phyloP scores from a whole-genome alignment of 2,797 vertebrate species.

The Oceanodroma leucorhoa region DNA sequence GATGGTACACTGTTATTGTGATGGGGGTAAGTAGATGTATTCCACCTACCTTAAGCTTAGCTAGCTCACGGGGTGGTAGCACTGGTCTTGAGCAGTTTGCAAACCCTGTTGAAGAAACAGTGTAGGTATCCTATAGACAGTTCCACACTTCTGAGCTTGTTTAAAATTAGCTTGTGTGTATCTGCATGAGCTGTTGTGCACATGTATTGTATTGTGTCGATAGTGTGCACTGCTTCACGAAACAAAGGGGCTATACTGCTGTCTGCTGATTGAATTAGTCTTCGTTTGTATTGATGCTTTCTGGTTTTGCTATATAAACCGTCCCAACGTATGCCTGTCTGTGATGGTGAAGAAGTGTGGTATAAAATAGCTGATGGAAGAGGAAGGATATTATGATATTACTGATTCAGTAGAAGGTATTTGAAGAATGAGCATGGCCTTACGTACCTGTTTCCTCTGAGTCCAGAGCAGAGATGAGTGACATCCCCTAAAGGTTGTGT shows the following conservation, averaged over 20 bases:
- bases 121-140: background rate
- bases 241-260: background rate
- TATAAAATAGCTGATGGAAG: background rate
- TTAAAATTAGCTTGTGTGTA: background rate
- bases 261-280: background rate
- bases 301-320: background rate
- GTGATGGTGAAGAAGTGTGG: background rate
- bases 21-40: background rate
- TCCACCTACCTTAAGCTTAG: background rate
- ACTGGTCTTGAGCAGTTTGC: background rate
- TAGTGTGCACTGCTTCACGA: background rate
- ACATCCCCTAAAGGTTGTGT: background rate
- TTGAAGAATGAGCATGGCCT: background rate
- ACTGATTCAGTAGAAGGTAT: background rate
- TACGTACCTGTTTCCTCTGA: background rate
- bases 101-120: background rate
- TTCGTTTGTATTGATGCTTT: background rate
- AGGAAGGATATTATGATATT: background rate
- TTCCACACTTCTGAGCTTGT: background rate
- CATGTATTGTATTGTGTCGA: rapidly evolving
- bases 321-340: background rate
- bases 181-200: background rate
- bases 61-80: background rate
- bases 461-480: background rate
- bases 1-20: background rate